A percentile compares a stretch with the other conserved stretches of the same genome.
These are phyloP conservation scores for Notodonta dromedarius DNA, from an alignment of 2,888 invertebrate species.

Conservation along the genomic window DNA sequence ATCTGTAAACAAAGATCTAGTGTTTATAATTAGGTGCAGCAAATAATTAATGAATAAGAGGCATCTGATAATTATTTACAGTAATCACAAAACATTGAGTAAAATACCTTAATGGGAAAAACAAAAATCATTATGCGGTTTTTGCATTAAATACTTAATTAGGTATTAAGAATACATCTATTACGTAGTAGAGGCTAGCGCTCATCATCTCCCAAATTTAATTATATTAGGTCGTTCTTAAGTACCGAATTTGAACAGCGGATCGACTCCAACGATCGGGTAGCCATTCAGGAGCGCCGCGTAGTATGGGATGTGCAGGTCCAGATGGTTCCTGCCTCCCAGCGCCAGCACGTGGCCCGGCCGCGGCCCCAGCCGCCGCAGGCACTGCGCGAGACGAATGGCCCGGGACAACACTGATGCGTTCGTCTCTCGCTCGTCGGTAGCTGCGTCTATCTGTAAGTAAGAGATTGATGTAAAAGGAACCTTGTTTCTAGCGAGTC, in stretches of 20 bases:
- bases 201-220: no score
- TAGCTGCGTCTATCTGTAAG: conserved; percentile 67
- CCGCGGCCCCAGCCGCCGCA: conserved; percentile 50
- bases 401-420: conserved; percentile 57
- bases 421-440: conserved; percentile 61
- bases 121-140: no score
- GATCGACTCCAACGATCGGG: conserved; percentile 64
- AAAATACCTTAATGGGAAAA: no score
- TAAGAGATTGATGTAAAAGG: not conserved
- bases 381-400: conserved; percentile 53
- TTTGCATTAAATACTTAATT: no score
- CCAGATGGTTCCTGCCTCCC: conserved; percentile 65
- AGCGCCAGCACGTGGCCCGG: conserved; percentile 67
- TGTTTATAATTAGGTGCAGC: no score
- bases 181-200: no score
- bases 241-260: conserved; percentile 60
- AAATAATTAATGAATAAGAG: no score
- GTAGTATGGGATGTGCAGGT: conserved; percentile 64
- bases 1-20: conserved; percentile 45
- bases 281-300: conserved; percentile 64
- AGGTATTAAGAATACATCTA: no score
- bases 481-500: no score
- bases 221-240: no score
- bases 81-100: no score
- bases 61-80: no score